A percentile compares a stretch with the other conserved stretches of the same genome.
Evolutionary conservation across 2,113 vertebrate species (phyloP).

Genomic region (Origma solitaria): DNA sequence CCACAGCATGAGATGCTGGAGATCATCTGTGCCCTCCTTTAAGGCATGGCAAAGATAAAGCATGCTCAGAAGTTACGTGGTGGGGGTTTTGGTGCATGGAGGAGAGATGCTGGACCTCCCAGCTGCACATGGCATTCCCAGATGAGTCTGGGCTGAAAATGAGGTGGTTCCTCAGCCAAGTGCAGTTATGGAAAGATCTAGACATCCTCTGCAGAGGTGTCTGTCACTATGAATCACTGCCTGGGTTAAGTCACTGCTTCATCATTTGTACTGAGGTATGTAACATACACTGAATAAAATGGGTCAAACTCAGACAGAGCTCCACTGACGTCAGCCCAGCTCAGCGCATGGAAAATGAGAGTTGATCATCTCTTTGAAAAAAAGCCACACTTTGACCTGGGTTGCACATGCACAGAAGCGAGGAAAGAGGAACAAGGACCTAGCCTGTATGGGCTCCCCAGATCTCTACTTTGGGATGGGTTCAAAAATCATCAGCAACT

Average conservation of each 20-base stretch:
- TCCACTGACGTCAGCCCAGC: background rate
- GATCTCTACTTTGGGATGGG: background rate
- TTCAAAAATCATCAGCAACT: background rate
- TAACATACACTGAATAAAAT: conserved; percentile 13
- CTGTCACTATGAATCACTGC: conserved; percentile 34
- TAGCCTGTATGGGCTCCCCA: background rate
- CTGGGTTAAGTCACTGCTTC: conserved; percentile 2
- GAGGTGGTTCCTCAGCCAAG: background rate
- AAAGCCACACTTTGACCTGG: background rate
- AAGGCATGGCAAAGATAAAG: background rate
- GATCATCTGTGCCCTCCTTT: conserved; percentile 39
- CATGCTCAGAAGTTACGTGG: background rate
- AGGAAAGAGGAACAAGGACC: background rate
- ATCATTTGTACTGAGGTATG: conserved; percentile 8
- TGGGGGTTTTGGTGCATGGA: background rate
- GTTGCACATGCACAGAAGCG: background rate
- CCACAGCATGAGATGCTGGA: background rate
- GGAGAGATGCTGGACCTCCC: background rate
- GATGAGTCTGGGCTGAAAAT: background rate
- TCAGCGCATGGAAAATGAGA: background rate
- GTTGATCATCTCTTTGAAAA: background rate
- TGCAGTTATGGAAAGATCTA: background rate
- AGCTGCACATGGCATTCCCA: background rate
- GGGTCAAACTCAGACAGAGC: conserved; percentile 11
- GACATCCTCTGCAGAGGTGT: conserved; percentile 20